phyloP scores from a whole-genome alignment of 2,888 invertebrate genomes.

The Adela reaumurella region DNA sequence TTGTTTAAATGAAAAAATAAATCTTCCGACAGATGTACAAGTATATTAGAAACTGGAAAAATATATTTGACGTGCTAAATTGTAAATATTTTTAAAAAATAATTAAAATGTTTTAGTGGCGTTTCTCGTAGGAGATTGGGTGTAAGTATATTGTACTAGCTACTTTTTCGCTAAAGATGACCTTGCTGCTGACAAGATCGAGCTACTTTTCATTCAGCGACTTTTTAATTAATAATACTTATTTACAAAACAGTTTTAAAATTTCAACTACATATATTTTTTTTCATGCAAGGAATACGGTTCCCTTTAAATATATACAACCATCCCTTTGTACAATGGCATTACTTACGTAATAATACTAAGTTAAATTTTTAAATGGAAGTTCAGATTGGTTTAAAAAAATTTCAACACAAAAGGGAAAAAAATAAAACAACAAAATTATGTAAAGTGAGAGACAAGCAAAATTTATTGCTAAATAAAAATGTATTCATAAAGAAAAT shows the following conservation, averaged over 20 bases:
- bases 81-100: too few species aligned
- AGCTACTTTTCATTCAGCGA: too few species aligned
- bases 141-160: too few species aligned
- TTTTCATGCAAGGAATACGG: slow-evolving; percentile 48
- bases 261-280: background rate
- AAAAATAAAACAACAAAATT: slow-evolving; percentile 32
- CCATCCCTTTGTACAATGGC: background rate
- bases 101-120: too few species aligned
- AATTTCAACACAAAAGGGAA: slow-evolving; percentile 12
- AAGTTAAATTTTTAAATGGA: background rate
- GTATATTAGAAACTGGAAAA: too few species aligned
- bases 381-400: background rate
- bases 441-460: slow-evolving; percentile 31
- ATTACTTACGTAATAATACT: background rate
- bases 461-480: slow-evolving; percentile 57
- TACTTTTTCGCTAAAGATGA: too few species aligned
- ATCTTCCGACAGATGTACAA: too few species aligned
- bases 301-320: slow-evolving; percentile 47
- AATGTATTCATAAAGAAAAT: slow-evolving; percentile 14
- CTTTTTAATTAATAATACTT: too few species aligned
- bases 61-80: too few species aligned
- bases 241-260: background rate
- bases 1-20: too few species aligned
- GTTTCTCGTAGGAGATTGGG: too few species aligned
- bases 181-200: too few species aligned